Evolutionary conservation across 2,888 invertebrate species (phyloP).

Genomic region (Panorpa germanica): DNA sequence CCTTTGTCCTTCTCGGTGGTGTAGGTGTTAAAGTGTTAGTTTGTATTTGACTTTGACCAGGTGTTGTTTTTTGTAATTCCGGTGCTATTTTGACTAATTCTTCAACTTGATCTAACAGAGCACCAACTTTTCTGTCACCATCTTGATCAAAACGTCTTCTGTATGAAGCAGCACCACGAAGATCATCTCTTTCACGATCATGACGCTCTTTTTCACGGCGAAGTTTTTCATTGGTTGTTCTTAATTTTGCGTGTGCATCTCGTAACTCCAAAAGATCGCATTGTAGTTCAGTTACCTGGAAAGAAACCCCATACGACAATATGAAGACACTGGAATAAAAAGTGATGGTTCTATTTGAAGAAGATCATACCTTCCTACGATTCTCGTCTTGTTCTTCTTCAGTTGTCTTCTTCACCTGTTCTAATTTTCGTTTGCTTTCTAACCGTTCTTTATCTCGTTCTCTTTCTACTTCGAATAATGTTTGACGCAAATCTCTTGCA

Average conservation of each 20-base stretch:
- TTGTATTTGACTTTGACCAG: constrained; percentile 21
- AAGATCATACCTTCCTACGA: constrained; percentile 63
- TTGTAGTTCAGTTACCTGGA: constrained; percentile 49
- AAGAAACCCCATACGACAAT: constrained; percentile 4
- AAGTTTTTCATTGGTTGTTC: constrained; percentile 80
- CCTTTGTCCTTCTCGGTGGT: constrained; percentile 47
- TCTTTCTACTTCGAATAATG: constrained; percentile 74
- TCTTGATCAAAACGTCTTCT: constrained; percentile 32
- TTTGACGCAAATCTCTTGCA: constrained; percentile 72
- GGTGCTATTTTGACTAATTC: constrained; percentile 61
- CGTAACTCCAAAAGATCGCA: constrained; percentile 74
- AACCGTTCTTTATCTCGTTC: constrained; percentile 77
- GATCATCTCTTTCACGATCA: constrained; percentile 53
- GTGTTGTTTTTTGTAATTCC: constrained; percentile 34
- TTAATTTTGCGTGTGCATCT: constrained; percentile 78
- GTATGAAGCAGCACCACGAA: constrained; percentile 28
- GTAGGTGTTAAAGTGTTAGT: constrained; percentile 39
- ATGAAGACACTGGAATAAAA: constrained; percentile 1
- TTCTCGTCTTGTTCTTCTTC: constrained; percentile 84
- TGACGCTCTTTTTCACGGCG: constrained; percentile 72
- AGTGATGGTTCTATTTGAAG: too few relatives aligned
- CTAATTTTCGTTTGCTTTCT: constrained; percentile 69
- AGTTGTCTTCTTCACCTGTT: constrained; percentile 63
- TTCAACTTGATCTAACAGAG: constrained; percentile 58
- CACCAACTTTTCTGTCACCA: constrained; percentile 53